Conservation (phyloP, 2,113 vertebrate genomes). For the Hipposideros armiger region DNA sequence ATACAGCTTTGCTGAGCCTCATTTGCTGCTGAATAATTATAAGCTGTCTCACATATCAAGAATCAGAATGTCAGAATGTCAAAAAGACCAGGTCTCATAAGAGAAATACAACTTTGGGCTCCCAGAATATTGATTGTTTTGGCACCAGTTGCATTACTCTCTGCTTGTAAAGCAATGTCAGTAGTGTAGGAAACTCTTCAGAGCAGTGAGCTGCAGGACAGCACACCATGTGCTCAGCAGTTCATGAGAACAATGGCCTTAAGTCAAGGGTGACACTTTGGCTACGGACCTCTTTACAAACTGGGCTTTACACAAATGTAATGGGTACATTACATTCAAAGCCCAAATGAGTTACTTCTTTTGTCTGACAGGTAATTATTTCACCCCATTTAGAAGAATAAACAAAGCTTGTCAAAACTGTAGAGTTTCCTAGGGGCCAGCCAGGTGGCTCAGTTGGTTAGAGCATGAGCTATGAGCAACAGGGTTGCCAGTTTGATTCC, state of each 20-base stretch:
- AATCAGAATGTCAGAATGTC: neutral
- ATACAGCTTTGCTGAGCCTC: neutral
- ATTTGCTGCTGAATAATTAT: neutral
- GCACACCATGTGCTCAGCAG: conserved; percentile 48
- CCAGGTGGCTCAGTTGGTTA: no score
- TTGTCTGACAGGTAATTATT: conserved; percentile 69
- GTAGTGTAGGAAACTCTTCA: neutral
- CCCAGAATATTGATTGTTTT: conserved; percentile 48
- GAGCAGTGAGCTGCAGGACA: neutral
- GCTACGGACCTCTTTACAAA: conserved; percentile 59
- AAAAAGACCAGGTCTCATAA: neutral
- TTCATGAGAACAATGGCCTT: neutral
- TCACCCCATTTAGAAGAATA: conserved; percentile 39
- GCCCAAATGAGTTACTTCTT: conserved; percentile 60
- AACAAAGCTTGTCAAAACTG: conserved; percentile 70
- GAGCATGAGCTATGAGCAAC: no score
- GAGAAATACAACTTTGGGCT: neutral
- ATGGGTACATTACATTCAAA: conserved; percentile 54
- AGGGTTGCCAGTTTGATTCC: no score
- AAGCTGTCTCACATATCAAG: neutral
- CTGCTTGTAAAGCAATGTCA: conserved; percentile 38
- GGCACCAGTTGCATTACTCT: neutral
- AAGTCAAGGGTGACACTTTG: conserved; percentile 50
- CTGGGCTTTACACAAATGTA: conserved; percentile 41
- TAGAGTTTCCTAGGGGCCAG: neutral